Evolutionary conservation across 2,113 vertebrate genomes (phyloP), one percentile per base, ranked within the genome.

Genomic region (Oryzias celebensis): DNA sequence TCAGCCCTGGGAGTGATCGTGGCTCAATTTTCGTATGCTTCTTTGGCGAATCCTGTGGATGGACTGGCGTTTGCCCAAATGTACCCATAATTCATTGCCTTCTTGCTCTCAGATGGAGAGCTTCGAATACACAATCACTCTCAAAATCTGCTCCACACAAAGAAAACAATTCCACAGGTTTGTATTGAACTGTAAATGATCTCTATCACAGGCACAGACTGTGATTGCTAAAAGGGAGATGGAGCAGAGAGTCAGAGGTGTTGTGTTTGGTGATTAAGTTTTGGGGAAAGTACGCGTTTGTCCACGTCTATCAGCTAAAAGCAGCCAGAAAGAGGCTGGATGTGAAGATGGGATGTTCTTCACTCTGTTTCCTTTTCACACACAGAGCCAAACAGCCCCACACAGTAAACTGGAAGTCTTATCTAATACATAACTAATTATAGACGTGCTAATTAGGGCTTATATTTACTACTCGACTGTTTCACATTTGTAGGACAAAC

Each of bases 1-100:
- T 85, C 76, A 65, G 79, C 65, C 63, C 69, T 36, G 36, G 77
- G 87, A 88, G 76, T 87, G 83, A 89, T 85, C 83, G 80, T 78
- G 81, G 85, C 65, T 77, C 80, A 85, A 36, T 69, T 83, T 85
- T 83, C 73, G 80, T 84, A 70, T 61, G 74, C 84, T 82, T 85
- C 81, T 58, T 43, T 68, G 68, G 56, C 58, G 66, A 55, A 72
- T 62, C 62, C 54, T 58, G 58, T 84, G 66, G 73, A 78, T 65
- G 54, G 47, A 71, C 58, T n/a, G 68, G 54, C 71, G 66, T 80
- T 86, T 84, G 70, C 56, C 56, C 60, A 53, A 28, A 36, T 5
- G 15, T 83, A 74, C 68, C 73, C 76, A 75, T 62, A 80, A 69
- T 86, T 83, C 69, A 78, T 65, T 76, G 68, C 59, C 50, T 62